phyloP scores from a whole-genome alignment of 2,888 invertebrate species.

The Mesodorylaimus sp. region DNA sequence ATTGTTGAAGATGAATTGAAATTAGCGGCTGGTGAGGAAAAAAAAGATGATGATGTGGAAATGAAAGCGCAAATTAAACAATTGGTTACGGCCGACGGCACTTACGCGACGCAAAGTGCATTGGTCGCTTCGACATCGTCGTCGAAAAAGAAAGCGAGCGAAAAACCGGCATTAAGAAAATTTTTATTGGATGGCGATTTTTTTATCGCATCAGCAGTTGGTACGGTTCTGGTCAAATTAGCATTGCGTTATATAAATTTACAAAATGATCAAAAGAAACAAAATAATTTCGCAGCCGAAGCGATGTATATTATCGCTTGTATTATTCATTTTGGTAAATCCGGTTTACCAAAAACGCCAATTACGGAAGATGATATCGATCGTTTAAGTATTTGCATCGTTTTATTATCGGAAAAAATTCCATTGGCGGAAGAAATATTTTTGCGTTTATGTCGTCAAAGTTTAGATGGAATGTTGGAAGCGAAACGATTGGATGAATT shows the following conservation, averaged over 20 bases:
- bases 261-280: conserved; percentile 11
- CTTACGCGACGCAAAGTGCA: conserved; percentile 93
- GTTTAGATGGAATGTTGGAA: conserved; percentile 61
- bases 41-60: conserved; percentile 14
- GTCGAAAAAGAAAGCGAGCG: conserved; percentile 19
- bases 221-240: conserved; percentile 73
- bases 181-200: conserved; percentile 86
- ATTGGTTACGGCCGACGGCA: conserved; percentile 91
- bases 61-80: conserved; percentile 38
- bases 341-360: conserved; percentile 32
- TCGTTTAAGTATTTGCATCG: conserved; percentile 49
- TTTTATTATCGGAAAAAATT: conserved; percentile 40
- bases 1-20: conserved; percentile 45
- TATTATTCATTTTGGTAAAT: conserved; percentile 65
- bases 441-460: conserved; percentile 51
- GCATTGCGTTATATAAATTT: conserved; percentile 50
- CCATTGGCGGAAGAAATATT: conserved; percentile 51
- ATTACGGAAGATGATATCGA: conserved; percentile 92
- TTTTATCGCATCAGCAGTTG: conserved; percentile 77
- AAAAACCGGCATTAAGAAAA: conserved; percentile 56
- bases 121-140: conserved; percentile 39
- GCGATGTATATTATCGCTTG: conserved; percentile 71
- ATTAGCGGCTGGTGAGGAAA: conserved; percentile 45
- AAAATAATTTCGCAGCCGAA: conserved; percentile 43
- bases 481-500: conserved; percentile 56